Conservation (phyloP, 2,888 invertebrate species). For the Hydropsyche betteni region DNA sequence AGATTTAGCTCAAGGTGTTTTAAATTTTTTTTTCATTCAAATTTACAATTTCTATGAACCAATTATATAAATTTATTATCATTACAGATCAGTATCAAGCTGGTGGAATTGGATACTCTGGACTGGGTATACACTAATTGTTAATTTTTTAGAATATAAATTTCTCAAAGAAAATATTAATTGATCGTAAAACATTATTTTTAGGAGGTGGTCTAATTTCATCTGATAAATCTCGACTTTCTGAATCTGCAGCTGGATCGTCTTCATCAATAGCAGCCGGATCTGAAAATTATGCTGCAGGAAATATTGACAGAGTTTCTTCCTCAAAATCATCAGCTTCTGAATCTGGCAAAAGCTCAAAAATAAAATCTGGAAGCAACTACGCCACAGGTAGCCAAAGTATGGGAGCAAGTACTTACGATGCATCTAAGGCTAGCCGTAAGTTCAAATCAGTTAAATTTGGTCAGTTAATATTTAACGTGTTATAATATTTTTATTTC, state of each 20-base stretch:
- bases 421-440: slow-evolving; percentile 24
- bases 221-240: slow-evolving; percentile 5
- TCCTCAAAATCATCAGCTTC: slow-evolving; percentile 45
- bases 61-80: no score
- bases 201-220: slow-evolving; percentile 11
- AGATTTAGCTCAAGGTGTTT: neutral
- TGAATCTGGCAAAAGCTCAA: slow-evolving; percentile 41
- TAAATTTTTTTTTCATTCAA: no score
- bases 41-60: no score
- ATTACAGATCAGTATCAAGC: no score
- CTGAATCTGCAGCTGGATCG: slow-evolving; percentile 2
- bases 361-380: slow-evolving; percentile 40
- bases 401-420: slow-evolving; percentile 24
- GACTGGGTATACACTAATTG: no score
- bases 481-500: no score
- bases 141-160: no score
- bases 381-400: slow-evolving; percentile 35
- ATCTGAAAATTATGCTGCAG: slow-evolving; percentile 21
- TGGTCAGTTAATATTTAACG: no score
- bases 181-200: no score
- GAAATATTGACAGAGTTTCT: slow-evolving; percentile 30
- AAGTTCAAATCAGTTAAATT: neutral
- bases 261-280: neutral
- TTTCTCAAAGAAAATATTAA: no score
- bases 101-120: no score